Evolutionary conservation across 2,113 vertebrate genomes (phyloP).

Genomic region (Apodemus speciosus): DNA sequence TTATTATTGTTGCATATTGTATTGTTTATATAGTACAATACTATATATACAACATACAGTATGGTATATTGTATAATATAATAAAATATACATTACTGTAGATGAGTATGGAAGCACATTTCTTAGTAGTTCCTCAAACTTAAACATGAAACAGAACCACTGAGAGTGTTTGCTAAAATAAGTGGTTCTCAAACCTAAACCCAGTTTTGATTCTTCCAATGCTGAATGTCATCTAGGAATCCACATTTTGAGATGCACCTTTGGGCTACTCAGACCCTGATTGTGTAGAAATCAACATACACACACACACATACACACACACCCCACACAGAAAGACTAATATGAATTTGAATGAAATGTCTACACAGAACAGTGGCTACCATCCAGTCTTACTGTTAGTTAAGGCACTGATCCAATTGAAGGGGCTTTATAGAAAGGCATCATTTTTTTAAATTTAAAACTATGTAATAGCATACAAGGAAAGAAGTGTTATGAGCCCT

Average conservation of each 20-base stretch:
- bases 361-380: neutral
- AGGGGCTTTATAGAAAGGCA: conserved; percentile 33
- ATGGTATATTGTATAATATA: too few species aligned
- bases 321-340: neutral
- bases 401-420: conserved; percentile 16
- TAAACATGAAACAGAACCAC: conserved; percentile 34
- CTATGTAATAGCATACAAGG: neutral
- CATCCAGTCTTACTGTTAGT: conserved; percentile 44
- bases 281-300: too few species aligned
- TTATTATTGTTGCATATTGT: neutral
- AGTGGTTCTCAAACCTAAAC: conserved; percentile 27
- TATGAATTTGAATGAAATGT: conserved; percentile 29
- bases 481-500: conserved; percentile 18
- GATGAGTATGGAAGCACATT: conserved; percentile 28
- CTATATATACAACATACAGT: too few species aligned
- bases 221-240: neutral
- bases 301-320: too few species aligned
- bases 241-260: neutral
- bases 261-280: neutral
- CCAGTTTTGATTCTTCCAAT: conserved; percentile 22
- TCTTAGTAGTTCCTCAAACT: conserved; percentile 4
- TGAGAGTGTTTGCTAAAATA: conserved; percentile 26
- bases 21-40: too few species aligned
- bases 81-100: neutral
- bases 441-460: conserved; percentile 37